Percentiles rank a stretch among this genome's conserved stretches.
phyloP scores from a whole-genome alignment of 2,113 vertebrate species.

The Spea bombifrons region DNA sequence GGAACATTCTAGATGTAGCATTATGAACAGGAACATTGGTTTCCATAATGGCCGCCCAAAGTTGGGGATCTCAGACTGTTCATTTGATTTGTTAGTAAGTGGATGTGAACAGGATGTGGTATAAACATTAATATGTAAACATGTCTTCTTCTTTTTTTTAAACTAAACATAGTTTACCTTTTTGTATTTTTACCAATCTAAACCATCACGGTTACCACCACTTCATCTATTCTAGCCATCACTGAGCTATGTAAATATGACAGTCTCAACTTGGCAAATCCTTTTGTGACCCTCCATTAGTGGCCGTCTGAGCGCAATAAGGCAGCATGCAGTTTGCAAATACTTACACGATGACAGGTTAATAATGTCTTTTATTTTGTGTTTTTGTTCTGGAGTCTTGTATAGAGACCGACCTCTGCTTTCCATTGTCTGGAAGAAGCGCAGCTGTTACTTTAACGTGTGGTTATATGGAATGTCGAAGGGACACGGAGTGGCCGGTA shows the following conservation, averaged over 20 bases:
- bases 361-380: conserved; percentile 63
- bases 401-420: conserved; percentile 60
- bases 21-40: too few relatives aligned
- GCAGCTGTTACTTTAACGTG: conserved; percentile 54
- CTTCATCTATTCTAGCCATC: not conserved
- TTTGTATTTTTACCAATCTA: not conserved
- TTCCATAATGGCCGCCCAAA: too few relatives aligned
- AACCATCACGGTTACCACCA: not conserved
- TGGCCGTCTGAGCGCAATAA: not conserved
- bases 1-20: too few relatives aligned
- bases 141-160: not conserved
- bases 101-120: not conserved
- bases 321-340: conserved; percentile 48
- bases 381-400: conserved; percentile 61
- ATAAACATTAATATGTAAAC: conserved; percentile 13
- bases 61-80: too few relatives aligned
- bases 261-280: not conserved
- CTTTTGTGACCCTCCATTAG: conserved; percentile 24
- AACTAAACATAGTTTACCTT: conserved; percentile 18
- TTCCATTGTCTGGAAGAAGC: conserved; percentile 53
- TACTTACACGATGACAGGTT: conserved; percentile 58
- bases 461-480: conserved; percentile 51
- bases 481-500: conserved; percentile 23
- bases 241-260: not conserved
- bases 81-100: not conserved